phyloP scores from a whole-genome alignment of 1,140 invertebrate genomes.

The Linepithema humile region DNA sequence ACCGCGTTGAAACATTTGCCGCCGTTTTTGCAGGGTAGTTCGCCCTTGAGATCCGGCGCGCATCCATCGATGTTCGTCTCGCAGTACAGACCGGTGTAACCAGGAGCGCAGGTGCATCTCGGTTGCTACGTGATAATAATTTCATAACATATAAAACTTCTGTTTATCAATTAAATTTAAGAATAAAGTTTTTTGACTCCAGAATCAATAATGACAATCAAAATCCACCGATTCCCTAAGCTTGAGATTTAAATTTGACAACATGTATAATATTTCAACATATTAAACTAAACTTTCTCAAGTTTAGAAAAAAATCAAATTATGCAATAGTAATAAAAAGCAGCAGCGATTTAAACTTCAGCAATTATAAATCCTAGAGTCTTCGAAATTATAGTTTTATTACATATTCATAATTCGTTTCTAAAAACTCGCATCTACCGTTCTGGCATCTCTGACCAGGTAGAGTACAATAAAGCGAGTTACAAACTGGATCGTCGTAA shows the following conservation, averaged over 20 bases:
- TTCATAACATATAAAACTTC: neutral
- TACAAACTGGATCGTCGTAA: constrained; percentile 89
- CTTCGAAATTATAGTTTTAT: too few species aligned
- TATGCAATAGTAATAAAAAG: neutral
- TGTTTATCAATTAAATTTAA: neutral
- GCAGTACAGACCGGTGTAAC: constrained; percentile 90
- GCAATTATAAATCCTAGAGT: too few species aligned
- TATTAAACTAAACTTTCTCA: too few species aligned
- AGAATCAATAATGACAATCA: too few species aligned
- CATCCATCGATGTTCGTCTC: constrained; percentile 90
- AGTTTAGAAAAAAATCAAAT: neutral
- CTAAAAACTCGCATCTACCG: constrained; percentile 78
- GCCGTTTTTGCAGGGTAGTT: constrained; percentile 91
- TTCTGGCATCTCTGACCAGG: constrained; percentile 88
- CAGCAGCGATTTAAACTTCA: too few species aligned
- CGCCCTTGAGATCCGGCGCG: constrained; percentile 83
- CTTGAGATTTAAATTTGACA: too few species aligned
- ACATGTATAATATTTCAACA: too few species aligned
- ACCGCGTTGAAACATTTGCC: constrained; percentile 90
- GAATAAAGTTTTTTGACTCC: too few species aligned
- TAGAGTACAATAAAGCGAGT: constrained; percentile 88
- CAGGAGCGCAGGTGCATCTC: constrained; percentile 86
- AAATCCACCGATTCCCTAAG: too few species aligned
- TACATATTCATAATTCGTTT: constrained; percentile 67
- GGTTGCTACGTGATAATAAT: constrained; percentile 84